Conservation (phyloP, 2,888 invertebrate species). For the Nemotelus nigrinus region DNA sequence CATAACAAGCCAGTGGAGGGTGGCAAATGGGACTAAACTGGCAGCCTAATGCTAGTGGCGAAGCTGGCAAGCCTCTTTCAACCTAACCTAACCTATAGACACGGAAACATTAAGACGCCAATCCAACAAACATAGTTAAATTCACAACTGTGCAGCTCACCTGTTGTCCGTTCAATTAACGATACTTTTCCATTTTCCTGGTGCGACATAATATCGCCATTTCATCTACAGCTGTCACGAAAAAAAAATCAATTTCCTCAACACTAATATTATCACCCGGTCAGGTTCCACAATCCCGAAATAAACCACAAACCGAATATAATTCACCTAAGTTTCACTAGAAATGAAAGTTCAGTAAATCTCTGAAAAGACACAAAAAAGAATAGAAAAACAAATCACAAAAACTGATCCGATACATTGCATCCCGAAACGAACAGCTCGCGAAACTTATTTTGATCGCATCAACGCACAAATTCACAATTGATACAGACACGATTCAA, state of each 20-base stretch:
- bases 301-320: conserved; percentile 14
- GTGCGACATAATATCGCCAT: conserved; percentile 38
- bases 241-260: conserved; percentile 6
- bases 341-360: conserved; percentile 25
- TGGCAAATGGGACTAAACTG: too few species aligned
- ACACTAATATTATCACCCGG: background rate
- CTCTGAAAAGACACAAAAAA: conserved; percentile 38
- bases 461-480: conserved; percentile 45
- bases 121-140: too few species aligned
- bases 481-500: conserved; percentile 43
- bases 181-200: conserved; percentile 44
- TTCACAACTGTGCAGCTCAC: conserved; percentile 2
- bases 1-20: too few species aligned
- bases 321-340: conserved; percentile 31
- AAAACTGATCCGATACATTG: conserved; percentile 6
- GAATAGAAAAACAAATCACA: conserved; percentile 3
- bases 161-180: conserved; percentile 40
- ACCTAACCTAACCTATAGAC: too few species aligned
- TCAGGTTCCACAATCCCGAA: background rate
- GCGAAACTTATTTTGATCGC: conserved; percentile 44
- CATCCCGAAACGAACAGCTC: conserved; percentile 21
- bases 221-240: background rate
- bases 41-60: too few species aligned
- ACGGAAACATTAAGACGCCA: too few species aligned
- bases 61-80: too few species aligned